A percentile compares a stretch with the other conserved stretches of the same genome.
These are phyloP conservation scores for Phragmatobia fuliginosa DNA, from an alignment of 2,888 invertebrate genomes.

Conservation along the genomic window DNA sequence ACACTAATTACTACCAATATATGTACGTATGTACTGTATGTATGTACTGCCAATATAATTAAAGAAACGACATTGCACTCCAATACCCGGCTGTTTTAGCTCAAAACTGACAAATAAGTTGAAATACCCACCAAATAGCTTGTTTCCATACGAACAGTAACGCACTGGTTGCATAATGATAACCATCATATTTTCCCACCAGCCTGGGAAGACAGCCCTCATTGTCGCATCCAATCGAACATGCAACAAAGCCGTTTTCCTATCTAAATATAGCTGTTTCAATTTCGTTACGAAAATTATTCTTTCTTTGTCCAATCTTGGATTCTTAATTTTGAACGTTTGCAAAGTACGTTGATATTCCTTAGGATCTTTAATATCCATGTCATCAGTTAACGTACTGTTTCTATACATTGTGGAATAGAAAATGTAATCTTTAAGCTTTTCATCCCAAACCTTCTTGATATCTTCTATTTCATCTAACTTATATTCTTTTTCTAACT, in stretches of 20 bases:
- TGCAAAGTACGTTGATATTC: constrained; percentile 52
- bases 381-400: constrained; percentile 44
- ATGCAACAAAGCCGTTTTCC: constrained; percentile 67
- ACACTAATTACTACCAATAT: not conserved
- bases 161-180: constrained; percentile 68
- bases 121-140: constrained; percentile 25
- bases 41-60: too few species aligned
- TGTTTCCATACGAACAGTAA: constrained; percentile 62
- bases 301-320: constrained; percentile 53
- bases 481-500: constrained; percentile 50
- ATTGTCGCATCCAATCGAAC: constrained; percentile 63
- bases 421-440: constrained; percentile 70
- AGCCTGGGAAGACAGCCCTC: constrained; percentile 62
- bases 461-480: constrained; percentile 44
- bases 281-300: constrained; percentile 59
- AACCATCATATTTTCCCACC: constrained; percentile 65
- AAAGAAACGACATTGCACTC: too few species aligned
- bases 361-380: constrained; percentile 38
- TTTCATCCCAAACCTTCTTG: constrained; percentile 61
- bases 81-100: too few species aligned
- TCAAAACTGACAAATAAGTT: not conserved
- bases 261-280: constrained; percentile 70
- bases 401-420: constrained; percentile 66
- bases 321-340: constrained; percentile 51
- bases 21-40: too few species aligned